phyloP scores from a whole-genome alignment of 2,797 vertebrate species.

The Telmatherina bonti region DNA sequence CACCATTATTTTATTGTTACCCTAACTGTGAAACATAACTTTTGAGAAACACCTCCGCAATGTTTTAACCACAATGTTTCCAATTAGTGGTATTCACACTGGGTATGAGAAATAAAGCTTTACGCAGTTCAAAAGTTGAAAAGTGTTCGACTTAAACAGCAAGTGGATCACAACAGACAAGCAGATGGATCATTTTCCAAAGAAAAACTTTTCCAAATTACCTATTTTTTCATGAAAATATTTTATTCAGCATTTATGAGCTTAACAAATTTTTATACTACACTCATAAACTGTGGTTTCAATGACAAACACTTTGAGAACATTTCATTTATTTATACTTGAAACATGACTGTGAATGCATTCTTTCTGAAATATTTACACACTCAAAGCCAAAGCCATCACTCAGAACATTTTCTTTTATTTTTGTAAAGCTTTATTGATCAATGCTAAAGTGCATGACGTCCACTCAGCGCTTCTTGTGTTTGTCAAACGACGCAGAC shows the following conservation, averaged over 20 bases:
- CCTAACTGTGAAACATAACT: no score
- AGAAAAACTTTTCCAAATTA: no score
- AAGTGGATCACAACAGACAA: not conserved
- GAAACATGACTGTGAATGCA: not conserved
- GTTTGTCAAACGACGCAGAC: conserved; percentile 16
- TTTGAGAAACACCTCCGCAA: not conserved
- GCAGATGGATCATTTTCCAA: not conserved
- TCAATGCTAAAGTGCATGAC: not conserved
- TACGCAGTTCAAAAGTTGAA: not conserved
- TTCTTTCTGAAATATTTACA: not conserved
- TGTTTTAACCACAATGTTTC: no score
- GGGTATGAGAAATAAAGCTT: not conserved
- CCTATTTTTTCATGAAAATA: no score
- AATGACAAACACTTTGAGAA: not conserved
- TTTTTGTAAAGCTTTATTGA: not conserved
- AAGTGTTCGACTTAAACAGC: not conserved
- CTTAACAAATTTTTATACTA: no score
- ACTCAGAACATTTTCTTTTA: not conserved
- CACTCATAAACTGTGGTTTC: no score
- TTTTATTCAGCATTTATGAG: no score
- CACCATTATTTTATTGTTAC: no score
- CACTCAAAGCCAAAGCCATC: not conserved
- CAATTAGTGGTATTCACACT: not conserved
- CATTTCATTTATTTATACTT: not conserved
- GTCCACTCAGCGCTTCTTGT: conserved; percentile 20